Conservation (phyloP, 2,797 vertebrate genomes). For the Luscinia megarhynchos region DNA sequence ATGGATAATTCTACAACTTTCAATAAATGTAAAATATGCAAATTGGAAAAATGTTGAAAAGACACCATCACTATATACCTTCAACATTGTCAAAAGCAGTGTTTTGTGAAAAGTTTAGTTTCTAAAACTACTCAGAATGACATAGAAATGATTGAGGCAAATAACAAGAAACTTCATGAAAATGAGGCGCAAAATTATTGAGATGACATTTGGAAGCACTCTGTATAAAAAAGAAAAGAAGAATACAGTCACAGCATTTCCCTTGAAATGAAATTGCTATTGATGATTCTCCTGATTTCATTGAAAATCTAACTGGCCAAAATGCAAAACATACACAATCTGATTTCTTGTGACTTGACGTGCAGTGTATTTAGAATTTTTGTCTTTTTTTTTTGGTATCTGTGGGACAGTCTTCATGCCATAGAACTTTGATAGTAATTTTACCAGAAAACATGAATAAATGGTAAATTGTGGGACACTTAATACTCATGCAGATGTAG, state of each 20-base stretch:
- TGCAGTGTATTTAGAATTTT: fast-evolving
- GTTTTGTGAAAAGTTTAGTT: neutral
- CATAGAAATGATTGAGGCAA: neutral
- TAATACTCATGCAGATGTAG: neutral
- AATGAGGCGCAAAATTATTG: neutral
- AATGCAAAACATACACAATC: neutral
- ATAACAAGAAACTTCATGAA: neutral
- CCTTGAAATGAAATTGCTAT: neutral
- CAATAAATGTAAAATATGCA: neutral
- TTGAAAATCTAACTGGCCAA: neutral
- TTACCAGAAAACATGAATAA: neutral
- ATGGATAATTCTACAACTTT: neutral
- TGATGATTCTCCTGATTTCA: neutral
- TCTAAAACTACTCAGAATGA: neutral
- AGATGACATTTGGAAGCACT: neutral
- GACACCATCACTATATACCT: neutral
- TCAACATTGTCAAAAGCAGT: neutral
- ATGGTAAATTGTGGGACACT: neutral
- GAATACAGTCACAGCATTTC: neutral
- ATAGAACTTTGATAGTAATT: neutral
- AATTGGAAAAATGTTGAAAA: neutral
- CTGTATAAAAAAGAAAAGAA: neutral
- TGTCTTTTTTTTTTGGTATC: neutral
- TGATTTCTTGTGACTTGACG: neutral
- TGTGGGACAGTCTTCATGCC: neutral